These are phyloP conservation scores for Salvelinus sp. DNA, from an alignment of 2,113 vertebrate genomes.

Conservation along the genomic window DNA sequence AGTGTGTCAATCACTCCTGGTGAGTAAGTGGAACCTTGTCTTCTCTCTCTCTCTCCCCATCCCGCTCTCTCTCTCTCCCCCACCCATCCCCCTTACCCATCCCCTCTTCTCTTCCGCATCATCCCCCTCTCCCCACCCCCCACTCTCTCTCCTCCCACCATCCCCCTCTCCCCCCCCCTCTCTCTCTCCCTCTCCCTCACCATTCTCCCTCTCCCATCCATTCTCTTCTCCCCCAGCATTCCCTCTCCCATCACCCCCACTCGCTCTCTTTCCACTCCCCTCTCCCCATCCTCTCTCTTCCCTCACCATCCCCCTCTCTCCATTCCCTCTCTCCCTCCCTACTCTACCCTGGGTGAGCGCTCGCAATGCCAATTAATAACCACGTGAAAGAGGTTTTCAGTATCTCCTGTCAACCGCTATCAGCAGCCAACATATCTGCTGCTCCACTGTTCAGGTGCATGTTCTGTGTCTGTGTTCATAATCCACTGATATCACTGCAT, in stretches of 20 bases:
- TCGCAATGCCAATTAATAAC: constrained; percentile 52
- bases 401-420: background rate
- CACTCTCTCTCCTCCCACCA: too few relatives aligned
- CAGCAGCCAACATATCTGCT: background rate
- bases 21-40: constrained; percentile 32
- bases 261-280: too few relatives aligned
- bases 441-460: background rate
- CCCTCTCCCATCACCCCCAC: too few relatives aligned
- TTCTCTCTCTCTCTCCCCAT: background rate
- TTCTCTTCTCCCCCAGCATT: too few relatives aligned
- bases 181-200: too few relatives aligned
- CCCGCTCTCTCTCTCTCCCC: constrained; percentile 11
- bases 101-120: background rate
- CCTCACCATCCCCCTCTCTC: too few relatives aligned
- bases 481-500: background rate
- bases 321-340: constrained; percentile 11
- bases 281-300: too few relatives aligned
- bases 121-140: too few relatives aligned
- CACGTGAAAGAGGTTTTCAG: background rate
- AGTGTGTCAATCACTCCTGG: constrained; percentile 53
- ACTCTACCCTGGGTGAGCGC: constrained; percentile 24
- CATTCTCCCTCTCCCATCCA: too few relatives aligned
- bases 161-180: too few relatives aligned
- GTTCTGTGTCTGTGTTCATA: too few relatives aligned
- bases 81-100: constrained; percentile 13